phyloP scores from a whole-genome alignment of 2,797 vertebrate species.

The Cichlasoma orientale region DNA sequence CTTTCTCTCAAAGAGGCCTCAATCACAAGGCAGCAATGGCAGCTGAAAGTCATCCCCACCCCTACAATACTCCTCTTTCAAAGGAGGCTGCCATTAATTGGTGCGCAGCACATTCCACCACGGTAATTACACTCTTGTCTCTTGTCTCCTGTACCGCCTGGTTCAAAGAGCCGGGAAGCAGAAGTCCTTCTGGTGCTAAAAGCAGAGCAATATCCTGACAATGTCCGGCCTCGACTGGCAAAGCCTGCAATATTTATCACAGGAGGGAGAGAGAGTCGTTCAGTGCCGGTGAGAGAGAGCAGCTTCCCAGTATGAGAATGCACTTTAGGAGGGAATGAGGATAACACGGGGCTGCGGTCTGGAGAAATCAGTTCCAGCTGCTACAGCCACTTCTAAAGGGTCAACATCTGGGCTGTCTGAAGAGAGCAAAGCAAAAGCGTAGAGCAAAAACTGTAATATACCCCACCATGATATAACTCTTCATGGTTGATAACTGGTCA shows the following conservation, averaged over 20 bases:
- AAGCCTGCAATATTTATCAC: conserved; percentile 77
- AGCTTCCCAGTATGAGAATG: conserved; percentile 47
- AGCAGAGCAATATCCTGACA: conserved; percentile 78
- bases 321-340: conserved; percentile 37
- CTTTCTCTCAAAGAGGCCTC: conserved; percentile 60
- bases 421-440: conserved; percentile 9
- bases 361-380: conserved; percentile 65
- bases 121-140: conserved; percentile 70
- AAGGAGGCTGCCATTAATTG: conserved; percentile 70
- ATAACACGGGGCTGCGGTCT: conserved; percentile 35
- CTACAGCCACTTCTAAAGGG: conserved; percentile 36
- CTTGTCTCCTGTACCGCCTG: conserved; percentile 56
- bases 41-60: conserved; percentile 64
- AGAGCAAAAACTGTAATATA: conserved; percentile 13
- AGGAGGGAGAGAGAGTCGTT: conserved; percentile 54
- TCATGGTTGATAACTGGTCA: conserved; percentile 15
- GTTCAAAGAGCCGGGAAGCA: conserved; percentile 64
- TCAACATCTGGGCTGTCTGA: conserved; percentile 42
- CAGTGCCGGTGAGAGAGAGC: conserved; percentile 49
- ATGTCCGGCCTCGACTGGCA: conserved; percentile 65
- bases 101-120: conserved; percentile 63
- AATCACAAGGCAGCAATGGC: conserved; percentile 66
- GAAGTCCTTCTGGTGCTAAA: conserved; percentile 74
- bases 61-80: conserved; percentile 61
- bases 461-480: conserved; percentile 1